Conservation (phyloP, 1,140 invertebrate genomes). For the Hirudo medicinalis region DNA sequence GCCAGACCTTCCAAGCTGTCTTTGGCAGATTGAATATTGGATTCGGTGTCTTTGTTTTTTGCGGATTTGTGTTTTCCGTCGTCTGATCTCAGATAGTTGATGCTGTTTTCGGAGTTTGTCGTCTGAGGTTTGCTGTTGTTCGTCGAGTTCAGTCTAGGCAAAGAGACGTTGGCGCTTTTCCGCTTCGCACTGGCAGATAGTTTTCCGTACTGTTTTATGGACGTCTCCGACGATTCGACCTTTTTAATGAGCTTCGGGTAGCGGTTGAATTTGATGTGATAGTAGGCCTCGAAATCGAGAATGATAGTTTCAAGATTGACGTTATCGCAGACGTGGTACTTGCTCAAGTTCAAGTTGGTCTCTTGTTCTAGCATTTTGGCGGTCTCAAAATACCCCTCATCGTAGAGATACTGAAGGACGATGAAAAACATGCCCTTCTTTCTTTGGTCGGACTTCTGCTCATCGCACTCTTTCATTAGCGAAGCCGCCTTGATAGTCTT, state of each 20-base stretch:
- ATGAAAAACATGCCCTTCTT: constrained; percentile 63
- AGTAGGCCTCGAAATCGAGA: constrained; percentile 75
- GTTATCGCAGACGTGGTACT: constrained; percentile 73
- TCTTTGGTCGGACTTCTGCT: constrained; percentile 49
- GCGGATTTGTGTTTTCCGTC: not conserved
- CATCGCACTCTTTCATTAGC: constrained; percentile 29
- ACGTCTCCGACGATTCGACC: constrained; percentile 35
- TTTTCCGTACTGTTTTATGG: constrained; percentile 9
- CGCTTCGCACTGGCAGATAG: not conserved
- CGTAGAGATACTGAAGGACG: constrained; percentile 58
- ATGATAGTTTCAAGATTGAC: constrained; percentile 73
- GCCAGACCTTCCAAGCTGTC: not conserved
- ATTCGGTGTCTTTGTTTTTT: not conserved
- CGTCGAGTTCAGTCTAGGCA: not conserved
- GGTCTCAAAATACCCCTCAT: constrained; percentile 54
- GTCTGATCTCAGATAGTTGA: not conserved
- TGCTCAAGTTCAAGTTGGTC: constrained; percentile 51
- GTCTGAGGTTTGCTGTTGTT: not conserved
- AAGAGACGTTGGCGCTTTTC: not conserved
- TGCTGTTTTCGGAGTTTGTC: not conserved
- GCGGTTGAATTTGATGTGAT: constrained; percentile 67
- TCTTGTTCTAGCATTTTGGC: constrained; percentile 52
- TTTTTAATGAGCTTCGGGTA: constrained; percentile 63
- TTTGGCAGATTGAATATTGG: not conserved
- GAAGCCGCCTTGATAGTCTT: not conserved